Conservation (phyloP, 2,113 vertebrate genomes). For the Hemibagrus wyckioides region DNA sequence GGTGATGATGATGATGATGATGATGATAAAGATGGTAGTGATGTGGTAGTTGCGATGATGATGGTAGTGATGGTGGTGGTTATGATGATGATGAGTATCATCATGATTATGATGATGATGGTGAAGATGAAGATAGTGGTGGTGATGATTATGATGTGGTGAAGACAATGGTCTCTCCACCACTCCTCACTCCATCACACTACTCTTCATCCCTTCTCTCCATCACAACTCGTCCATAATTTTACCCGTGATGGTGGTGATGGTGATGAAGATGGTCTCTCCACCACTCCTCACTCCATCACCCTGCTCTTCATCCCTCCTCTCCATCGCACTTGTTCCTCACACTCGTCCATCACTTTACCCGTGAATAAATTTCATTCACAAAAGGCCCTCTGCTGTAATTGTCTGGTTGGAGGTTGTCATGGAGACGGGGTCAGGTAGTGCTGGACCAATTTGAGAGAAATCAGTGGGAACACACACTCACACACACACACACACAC, state of each 20-base stretch:
- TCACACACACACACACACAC: slow-evolving; percentile 10
- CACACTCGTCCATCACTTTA: not conserved
- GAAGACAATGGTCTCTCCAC: not conserved
- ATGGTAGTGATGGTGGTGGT: not conserved
- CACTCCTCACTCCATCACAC: not conserved
- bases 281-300: not conserved
- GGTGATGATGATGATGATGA: too few relatives aligned
- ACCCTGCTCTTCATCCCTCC: not conserved
- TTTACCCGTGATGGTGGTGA: too few relatives aligned
- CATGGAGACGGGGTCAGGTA: slow-evolving; percentile 26
- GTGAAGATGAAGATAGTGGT: too few relatives aligned
- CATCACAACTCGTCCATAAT: not conserved
- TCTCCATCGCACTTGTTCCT: not conserved
- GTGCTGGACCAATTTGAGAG: not conserved
- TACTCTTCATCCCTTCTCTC: not conserved
- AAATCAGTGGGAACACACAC: not conserved
- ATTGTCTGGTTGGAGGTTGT: slow-evolving; percentile 19
- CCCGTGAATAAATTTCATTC: slow-evolving; percentile 17
- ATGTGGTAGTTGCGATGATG: not conserved
- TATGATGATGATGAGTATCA: not conserved
- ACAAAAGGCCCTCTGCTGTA: slow-evolving; percentile 17
- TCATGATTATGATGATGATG: too few relatives aligned
- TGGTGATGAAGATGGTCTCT: too few relatives aligned
- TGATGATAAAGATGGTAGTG: not conserved
- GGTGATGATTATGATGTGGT: not conserved